These are phyloP conservation scores for Trachelus troglodyta DNA, from an alignment of 2,888 invertebrate species.

Conservation along the genomic window DNA sequence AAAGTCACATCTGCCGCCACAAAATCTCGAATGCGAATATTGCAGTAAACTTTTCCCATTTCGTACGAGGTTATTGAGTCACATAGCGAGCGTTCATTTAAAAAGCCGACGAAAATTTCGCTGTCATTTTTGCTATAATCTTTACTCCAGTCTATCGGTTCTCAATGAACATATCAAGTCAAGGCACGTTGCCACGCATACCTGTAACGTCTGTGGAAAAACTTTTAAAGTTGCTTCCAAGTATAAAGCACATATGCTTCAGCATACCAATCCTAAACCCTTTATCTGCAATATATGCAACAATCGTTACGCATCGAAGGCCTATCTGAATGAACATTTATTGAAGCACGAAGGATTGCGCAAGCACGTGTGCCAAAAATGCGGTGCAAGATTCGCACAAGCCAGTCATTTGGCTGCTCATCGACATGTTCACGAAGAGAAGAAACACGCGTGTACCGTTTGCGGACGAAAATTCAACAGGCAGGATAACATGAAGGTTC, in stretches of 20 bases:
- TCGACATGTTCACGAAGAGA: constrained; percentile 62
- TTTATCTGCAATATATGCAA: constrained; percentile 60
- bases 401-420: constrained; percentile 64
- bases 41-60: constrained; percentile 63
- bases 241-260: constrained; percentile 61
- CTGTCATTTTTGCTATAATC: constrained; percentile 63
- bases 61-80: constrained; percentile 60
- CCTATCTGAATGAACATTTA: constrained; percentile 62
- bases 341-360: constrained; percentile 62
- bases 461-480: constrained; percentile 63
- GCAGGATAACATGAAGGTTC: constrained; percentile 65
- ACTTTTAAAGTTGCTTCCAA: constrained; percentile 63
- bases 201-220: constrained; percentile 60
- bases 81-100: constrained; percentile 62
- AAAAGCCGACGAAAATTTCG: constrained; percentile 62
- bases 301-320: constrained; percentile 63
- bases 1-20: constrained; percentile 62
- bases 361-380: constrained; percentile 61
- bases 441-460: constrained; percentile 61
- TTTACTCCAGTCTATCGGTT: constrained; percentile 61
- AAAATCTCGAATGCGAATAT: constrained; percentile 63
- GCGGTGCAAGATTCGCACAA: constrained; percentile 62
- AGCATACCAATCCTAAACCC: constrained; percentile 63
- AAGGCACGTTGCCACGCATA: constrained; percentile 61
- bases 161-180: constrained; percentile 62